Conservation (phyloP, 2,797 vertebrate genomes). For the Alcedo quadribrachys region DNA sequence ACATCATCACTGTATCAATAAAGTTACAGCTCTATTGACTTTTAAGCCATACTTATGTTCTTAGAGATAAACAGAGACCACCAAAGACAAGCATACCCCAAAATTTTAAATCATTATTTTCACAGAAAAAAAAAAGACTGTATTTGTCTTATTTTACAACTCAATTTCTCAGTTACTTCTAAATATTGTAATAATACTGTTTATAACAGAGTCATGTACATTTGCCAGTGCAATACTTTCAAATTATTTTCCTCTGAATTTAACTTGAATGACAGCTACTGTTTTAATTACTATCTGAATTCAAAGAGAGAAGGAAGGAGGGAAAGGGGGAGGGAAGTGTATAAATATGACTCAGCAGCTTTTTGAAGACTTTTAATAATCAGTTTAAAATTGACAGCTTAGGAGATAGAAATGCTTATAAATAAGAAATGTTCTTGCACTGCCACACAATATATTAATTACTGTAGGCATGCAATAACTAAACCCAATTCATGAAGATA, state of each 20-base stretch:
- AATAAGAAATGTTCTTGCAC: constrained; percentile 6
- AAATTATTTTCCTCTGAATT: not conserved
- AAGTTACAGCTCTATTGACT: not conserved
- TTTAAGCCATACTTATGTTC: not conserved
- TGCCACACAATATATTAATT: not conserved
- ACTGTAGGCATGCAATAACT: not conserved
- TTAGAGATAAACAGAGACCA: not conserved
- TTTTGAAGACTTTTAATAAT: not conserved
- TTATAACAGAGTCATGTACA: not conserved
- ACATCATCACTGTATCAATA: not conserved
- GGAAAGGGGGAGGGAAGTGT: not conserved
- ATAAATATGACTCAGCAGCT: constrained; percentile 8
- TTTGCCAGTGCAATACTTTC: not conserved
- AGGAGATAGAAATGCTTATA: constrained; percentile 17
- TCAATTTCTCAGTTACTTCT: not conserved
- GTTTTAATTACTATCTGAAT: not conserved
- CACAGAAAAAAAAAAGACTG: not conserved
- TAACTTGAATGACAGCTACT: not conserved
- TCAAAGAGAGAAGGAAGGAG: not conserved
- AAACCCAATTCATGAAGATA: not conserved
- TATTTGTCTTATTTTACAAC: not conserved
- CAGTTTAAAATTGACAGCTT: constrained; percentile 5
- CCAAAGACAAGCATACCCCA: not conserved
- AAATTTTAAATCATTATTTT: not conserved
- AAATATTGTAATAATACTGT: not conserved